A percentile compares a stretch with the other conserved stretches of the same genome.
These are phyloP conservation scores for Scylla paramamosain DNA, from an alignment of 1,140 invertebrate genomes.

Conservation along the genomic window DNA sequence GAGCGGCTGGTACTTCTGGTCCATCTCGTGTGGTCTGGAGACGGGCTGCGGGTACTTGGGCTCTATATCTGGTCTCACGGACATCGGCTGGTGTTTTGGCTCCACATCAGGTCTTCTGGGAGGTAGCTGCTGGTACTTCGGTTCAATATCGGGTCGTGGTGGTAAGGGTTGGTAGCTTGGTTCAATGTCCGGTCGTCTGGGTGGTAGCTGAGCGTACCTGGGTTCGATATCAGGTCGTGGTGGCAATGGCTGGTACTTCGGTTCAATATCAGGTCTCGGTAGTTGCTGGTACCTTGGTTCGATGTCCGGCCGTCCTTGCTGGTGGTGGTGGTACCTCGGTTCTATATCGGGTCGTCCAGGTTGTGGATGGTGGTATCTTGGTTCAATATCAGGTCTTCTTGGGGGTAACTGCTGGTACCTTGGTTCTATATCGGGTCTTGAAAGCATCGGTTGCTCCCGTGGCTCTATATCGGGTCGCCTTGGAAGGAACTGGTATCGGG, in stretches of 20 bases:
- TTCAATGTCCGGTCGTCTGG: conserved; percentile 58
- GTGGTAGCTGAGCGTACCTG: conserved; percentile 51
- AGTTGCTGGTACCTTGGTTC: conserved; percentile 52
- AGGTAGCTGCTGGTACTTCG: conserved; percentile 46
- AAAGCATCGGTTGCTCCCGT: conserved; percentile 9
- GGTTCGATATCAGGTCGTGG: conserved; percentile 57
- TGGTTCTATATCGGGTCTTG: conserved; percentile 60
- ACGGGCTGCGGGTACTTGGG: conserved; percentile 51
- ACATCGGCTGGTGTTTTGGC: conserved; percentile 49
- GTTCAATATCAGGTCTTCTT: conserved; percentile 60
- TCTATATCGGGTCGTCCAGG: conserved; percentile 52
- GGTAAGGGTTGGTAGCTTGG: conserved; percentile 56
- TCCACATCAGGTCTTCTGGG: conserved; percentile 54
- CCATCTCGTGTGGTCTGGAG: conserved; percentile 32
- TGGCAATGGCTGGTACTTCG: conserved; percentile 50
- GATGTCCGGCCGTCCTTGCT: conserved; percentile 33
- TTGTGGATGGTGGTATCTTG: conserved; percentile 32
- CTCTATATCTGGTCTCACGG: conserved; percentile 58
- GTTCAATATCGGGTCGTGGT: conserved; percentile 47
- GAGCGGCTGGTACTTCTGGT: conserved; percentile 58
- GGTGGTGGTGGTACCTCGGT: conserved; percentile 25
- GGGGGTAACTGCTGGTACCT: conserved; percentile 34
- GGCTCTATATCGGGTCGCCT: conserved; percentile 56
- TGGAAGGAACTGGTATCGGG: conserved; percentile 41
- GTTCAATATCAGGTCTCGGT: conserved; percentile 40